Evolutionary conservation across 2,797 vertebrate genomes (phyloP).

Genomic region (Pseudochaenichthys georgianus): DNA sequence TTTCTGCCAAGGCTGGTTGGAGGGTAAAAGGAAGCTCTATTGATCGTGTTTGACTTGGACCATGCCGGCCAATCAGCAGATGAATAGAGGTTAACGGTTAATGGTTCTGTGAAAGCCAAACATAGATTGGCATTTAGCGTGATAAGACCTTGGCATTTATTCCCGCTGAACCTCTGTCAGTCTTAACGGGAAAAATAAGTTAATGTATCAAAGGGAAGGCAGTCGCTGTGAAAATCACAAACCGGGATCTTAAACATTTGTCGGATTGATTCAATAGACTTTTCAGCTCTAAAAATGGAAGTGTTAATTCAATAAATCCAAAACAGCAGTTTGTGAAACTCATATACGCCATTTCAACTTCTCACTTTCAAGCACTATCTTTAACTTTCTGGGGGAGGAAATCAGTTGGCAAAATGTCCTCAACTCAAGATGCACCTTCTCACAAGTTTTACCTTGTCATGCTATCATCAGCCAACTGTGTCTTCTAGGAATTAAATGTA

Average conservation of each 20-base stretch:
- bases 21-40: conserved; percentile 69
- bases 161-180: conserved; percentile 48
- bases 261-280: conserved; percentile 36
- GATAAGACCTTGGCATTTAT: conserved; percentile 63
- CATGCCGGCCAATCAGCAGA: conserved; percentile 61
- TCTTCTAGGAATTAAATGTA: too few relatives aligned
- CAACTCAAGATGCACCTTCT: too few relatives aligned
- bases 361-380: too few relatives aligned
- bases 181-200: conserved; percentile 26
- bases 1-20: conserved; percentile 57
- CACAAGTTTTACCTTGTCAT: too few relatives aligned
- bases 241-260: conserved; percentile 19
- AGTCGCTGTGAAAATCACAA: conserved; percentile 20
- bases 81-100: conserved; percentile 79
- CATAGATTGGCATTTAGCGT: conserved; percentile 74
- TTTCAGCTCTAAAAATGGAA: conserved; percentile 13
- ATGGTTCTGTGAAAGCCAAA: conserved; percentile 67
- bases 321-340: background rate
- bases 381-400: too few relatives aligned
- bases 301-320: background rate
- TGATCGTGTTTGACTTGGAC: conserved; percentile 64
- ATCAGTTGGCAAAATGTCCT: too few relatives aligned
- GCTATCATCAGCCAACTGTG: too few relatives aligned
- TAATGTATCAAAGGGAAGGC: conserved; percentile 34
- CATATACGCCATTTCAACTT: background rate